A percentile compares a stretch with the other conserved stretches of the same genome.
Evolutionary conservation across 2,888 invertebrate species (phyloP).

Genomic region (Cheilosia vernalis): DNA sequence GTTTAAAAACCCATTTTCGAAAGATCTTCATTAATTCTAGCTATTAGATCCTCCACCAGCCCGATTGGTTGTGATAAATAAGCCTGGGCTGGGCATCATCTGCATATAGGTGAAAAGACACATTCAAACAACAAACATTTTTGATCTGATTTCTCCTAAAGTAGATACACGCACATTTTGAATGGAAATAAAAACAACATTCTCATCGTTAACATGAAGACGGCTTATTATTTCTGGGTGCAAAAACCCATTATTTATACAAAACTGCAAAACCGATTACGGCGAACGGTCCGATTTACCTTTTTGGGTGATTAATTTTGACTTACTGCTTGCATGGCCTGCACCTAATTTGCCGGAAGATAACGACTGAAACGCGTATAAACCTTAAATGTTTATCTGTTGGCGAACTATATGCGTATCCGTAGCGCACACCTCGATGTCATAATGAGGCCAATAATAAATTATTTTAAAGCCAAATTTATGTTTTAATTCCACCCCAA

Average conservation of each 20-base stretch:
- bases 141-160: too few species aligned
- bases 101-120: too few species aligned
- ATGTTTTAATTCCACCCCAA: slow-evolving; percentile 68
- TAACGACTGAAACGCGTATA: slow-evolving; percentile 37
- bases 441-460: slow-evolving; percentile 74
- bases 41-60: too few species aligned
- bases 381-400: slow-evolving; percentile 55
- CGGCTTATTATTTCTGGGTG: slow-evolving; percentile 44
- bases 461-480: slow-evolving; percentile 72
- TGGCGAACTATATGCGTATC: slow-evolving; percentile 43
- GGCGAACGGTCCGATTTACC: slow-evolving; percentile 62
- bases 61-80: too few species aligned
- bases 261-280: slow-evolving; percentile 59
- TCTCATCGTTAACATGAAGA: slow-evolving; percentile 13
- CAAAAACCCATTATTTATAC: slow-evolving; percentile 59
- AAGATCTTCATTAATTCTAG: too few species aligned
- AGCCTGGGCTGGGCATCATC: too few species aligned
- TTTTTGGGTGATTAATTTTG: slow-evolving; percentile 70
- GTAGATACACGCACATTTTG: too few species aligned
- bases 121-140: too few species aligned
- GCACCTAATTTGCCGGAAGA: slow-evolving; percentile 68
- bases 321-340: slow-evolving; percentile 54
- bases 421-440: slow-evolving; percentile 50
- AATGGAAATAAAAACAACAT: not conserved
- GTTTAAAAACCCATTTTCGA: too few species aligned